Evolutionary conservation across 2,113 vertebrate species (phyloP), one percentile per base, ranked within the genome.

Genomic region (Ranitomeya variabilis): DNA sequence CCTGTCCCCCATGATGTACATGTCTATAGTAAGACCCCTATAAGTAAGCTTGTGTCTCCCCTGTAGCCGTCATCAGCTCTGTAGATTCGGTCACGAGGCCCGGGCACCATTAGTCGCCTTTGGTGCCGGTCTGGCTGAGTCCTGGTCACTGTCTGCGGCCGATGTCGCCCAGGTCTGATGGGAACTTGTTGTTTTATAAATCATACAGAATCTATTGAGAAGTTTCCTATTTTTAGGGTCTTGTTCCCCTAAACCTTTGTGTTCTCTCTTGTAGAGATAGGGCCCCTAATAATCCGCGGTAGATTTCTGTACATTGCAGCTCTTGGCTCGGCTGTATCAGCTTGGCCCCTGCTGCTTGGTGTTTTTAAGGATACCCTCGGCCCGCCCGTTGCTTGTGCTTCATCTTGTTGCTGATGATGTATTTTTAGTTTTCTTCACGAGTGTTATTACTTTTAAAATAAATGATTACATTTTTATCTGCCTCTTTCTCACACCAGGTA

Each of bases 211-310:
- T 55, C 7, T 13, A 23, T 15, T 57, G 15, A 55, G 6, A 5
- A 14, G 14, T 31, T 45, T 83, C 37, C 60, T 51, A 0, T 57
- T 51, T 82, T 83, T 83, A 83, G 60, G 80, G 80, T 66, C 60
- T 45, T 66, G 21, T 21, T 59, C 78, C 78, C 64, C 57, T 62
- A 16, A 73, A 78, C 45, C 74, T 37, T 23, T 76, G 31, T 74
- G 26, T 83, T 88, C 66, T 88, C 80, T 82, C 80, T 82, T 88
- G 77, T 82, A 83, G 79, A 87, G 86, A 88, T 74, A 52, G 76
- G 67, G 71, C 69, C 74, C 0, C 19, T 66, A 14, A 0, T 62
- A 19, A 21, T 19, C 2, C 37, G 5, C 37, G 3, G 2, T 21
- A n/a, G 31, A 19, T 11, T 7, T 55, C 55, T 79, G 60, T 84